These are phyloP conservation scores for Ypsolopha scabrella DNA, from an alignment of 2,888 invertebrate species.

Conservation along the genomic window DNA sequence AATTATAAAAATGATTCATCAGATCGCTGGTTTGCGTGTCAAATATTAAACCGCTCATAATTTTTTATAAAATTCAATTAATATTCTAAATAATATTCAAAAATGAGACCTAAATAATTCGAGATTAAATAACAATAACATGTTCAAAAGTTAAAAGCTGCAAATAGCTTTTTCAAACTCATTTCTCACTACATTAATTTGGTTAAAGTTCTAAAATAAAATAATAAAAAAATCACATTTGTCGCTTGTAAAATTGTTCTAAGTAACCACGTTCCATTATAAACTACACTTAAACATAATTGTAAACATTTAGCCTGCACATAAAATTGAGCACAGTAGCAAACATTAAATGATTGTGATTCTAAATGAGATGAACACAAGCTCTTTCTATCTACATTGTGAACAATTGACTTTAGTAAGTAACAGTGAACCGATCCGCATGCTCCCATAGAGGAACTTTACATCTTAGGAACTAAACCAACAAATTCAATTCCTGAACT, in stretches of 20 bases:
- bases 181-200: conserved; percentile 13
- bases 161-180: conserved; percentile 9
- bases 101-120: not conserved
- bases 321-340: conserved; percentile 16
- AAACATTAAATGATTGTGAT: conserved; percentile 13
- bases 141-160: not conserved
- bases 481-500: not conserved
- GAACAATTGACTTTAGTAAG: not conserved
- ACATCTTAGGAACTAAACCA: not conserved
- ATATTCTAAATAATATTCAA: not conserved
- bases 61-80: not conserved
- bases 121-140: not conserved
- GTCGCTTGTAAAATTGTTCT: conserved; percentile 29
- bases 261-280: conserved; percentile 17
- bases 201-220: conserved; percentile 17
- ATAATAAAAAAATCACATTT: conserved; percentile 31
- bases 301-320: not conserved
- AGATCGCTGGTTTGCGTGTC: no score
- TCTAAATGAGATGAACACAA: no score
- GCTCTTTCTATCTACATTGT: not conserved
- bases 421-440: not conserved
- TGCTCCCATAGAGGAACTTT: conserved; percentile 5
- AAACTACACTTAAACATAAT: conserved; percentile 34
- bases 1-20: no score
- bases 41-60: no score